Evolutionary conservation across 2,888 invertebrate genomes (phyloP), one percentile per base, ranked within the genome.

Genomic region (Synanthedon myopaeformis): DNA sequence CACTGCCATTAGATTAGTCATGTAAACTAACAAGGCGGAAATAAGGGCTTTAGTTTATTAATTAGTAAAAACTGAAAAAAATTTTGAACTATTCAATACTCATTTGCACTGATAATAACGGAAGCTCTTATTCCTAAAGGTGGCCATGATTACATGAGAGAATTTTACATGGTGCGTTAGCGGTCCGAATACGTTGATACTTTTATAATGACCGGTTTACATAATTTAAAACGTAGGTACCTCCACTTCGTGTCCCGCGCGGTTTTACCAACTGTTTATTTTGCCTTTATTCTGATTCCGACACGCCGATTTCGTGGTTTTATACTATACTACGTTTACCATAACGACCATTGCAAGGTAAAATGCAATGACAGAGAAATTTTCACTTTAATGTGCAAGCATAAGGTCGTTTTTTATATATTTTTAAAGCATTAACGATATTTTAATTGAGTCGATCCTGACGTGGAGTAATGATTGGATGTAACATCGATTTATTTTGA

Each of bases 361-460:
- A 70, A 35, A 74, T 66, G 59, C 57, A 54, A 52, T 53, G 28
- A 51, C 61, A 61, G 52, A 55, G 59, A 51, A 74, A 82, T 78
- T 68, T 64, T 59, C 57, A 59, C 61, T 79, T 69, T 75, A 76
- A 65, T 54, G 13, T 48, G n/a, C 28, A 2, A 1, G 0, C n/a
- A 55, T 74, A 82, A 72, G 72, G 82, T 80, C 62, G 67, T 56
- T 58, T 76, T 81, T 83, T 63, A 69, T 66, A 66, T 64, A 67
- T 62, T 69, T 70, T 63, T 63, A 57, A 59, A 61, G 61, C 78
- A 82, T 86, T 87, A 86, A 87, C 85, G 87, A 87, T 86, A 86
- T 87, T 87, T 87, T 87, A 87, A 87, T 87, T 86, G 86, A 86
- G 85, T 85, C 76, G 82, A 84, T 80, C 82, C 81, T 82, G 87